Percentiles rank a stretch among this genome's conserved stretches.
Evolutionary conservation across 2,888 invertebrate genomes (phyloP).

Genomic region (Temnothorax rugatulus): DNA sequence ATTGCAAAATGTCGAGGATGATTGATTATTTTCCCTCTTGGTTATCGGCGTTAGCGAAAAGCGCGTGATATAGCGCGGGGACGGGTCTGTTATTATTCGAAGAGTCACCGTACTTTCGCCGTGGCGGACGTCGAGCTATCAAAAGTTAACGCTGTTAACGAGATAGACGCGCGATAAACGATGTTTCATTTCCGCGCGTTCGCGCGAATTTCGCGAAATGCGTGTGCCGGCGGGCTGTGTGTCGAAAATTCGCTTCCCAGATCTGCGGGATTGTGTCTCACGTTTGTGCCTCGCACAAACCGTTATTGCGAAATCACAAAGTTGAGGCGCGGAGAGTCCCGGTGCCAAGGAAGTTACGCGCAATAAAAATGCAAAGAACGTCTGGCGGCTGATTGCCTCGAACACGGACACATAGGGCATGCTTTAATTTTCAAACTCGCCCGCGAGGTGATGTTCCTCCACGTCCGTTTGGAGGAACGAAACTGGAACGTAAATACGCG

Average conservation of each 20-base stretch:
- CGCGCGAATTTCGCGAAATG: neutral
- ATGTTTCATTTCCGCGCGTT: neutral
- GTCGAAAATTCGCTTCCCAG: neutral
- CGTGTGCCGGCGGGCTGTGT: no score
- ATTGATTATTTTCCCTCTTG: conserved; percentile 73
- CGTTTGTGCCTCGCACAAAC: neutral
- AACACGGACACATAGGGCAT: neutral
- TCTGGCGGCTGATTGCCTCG: conserved; percentile 28
- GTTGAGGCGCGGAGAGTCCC: conserved; percentile 5
- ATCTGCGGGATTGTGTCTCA: neutral
- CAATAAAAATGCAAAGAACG: conserved; percentile 36
- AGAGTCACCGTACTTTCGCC: conserved; percentile 3
- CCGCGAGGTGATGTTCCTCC: neutral
- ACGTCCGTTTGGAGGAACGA: neutral
- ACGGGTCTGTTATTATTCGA: conserved; percentile 36
- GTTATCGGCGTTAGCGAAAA: conserved; percentile 43
- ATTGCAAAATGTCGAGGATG: conserved; percentile 71
- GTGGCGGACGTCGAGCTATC: neutral
- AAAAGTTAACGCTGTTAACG: conserved; percentile 22
- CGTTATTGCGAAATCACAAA: conserved; percentile 3
- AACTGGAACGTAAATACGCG: conserved; percentile 16
- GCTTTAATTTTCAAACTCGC: conserved; percentile 18
- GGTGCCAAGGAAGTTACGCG: conserved; percentile 13
- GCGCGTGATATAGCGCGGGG: neutral
- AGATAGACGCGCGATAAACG: conserved; percentile 19